phyloP scores from a whole-genome alignment of 2,113 vertebrate genomes.

The Trematomus loennbergii region DNA sequence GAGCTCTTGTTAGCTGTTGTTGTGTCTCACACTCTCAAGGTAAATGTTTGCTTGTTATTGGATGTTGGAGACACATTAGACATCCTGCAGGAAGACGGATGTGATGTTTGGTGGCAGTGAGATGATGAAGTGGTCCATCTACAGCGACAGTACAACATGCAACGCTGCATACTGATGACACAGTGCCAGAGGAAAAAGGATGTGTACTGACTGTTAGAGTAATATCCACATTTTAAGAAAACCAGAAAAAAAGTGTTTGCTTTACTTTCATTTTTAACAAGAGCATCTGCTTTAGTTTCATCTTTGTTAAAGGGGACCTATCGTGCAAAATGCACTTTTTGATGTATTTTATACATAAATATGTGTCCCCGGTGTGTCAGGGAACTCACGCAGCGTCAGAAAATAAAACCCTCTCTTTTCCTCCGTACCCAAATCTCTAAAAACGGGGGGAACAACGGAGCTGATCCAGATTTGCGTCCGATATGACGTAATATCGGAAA shows the following conservation, averaged over 20 bases:
- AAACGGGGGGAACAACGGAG: too few species aligned
- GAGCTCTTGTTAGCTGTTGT: too few species aligned
- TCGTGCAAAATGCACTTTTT: too few species aligned
- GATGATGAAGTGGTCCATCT: constrained; percentile 65
- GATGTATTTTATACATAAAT: too few species aligned
- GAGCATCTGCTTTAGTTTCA: too few species aligned
- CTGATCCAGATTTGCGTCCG: too few species aligned
- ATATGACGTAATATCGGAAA: too few species aligned
- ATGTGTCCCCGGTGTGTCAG: too few species aligned
- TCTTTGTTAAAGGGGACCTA: too few species aligned
- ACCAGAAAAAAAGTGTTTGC: not conserved
- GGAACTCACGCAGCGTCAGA: too few species aligned
- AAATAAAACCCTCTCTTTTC: too few species aligned
- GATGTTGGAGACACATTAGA: constrained; percentile 14
- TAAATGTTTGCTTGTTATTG: constrained; percentile 30
- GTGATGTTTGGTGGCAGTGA: constrained; percentile 45
- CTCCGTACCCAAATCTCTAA: too few species aligned
- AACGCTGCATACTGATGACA: constrained; percentile 40
- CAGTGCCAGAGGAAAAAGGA: constrained; percentile 10
- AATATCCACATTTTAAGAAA: not conserved
- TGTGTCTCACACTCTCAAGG: not conserved
- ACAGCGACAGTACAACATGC: constrained; percentile 37
- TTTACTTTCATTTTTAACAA: not conserved
- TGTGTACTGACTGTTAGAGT: not conserved
- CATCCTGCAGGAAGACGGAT: constrained; percentile 42